Evolutionary conservation across 2,113 vertebrate species (phyloP), one percentile per base, ranked within the genome.

Genomic region (Xenotilapia leptura): DNA sequence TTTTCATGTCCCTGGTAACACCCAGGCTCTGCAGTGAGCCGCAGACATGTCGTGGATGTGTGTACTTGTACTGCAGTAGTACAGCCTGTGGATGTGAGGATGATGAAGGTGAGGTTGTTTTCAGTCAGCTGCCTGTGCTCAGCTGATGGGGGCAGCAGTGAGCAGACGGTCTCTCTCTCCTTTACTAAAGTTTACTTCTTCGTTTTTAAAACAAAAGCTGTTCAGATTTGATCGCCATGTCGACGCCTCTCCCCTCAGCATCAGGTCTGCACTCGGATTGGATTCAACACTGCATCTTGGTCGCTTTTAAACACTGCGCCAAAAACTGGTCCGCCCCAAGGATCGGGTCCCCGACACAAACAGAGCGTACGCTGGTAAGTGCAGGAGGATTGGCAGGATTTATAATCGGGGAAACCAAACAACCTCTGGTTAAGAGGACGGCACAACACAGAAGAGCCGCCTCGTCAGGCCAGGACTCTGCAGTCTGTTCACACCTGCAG

Each of bases 61-160:
- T 77, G 70, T 77, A 77, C 26, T 49, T 77, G 26, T 49, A 49
- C 70, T 77, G 42, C 70, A 77, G 42, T 73, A 73, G 65, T 42
- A 42, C 65, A 70, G 38, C 38, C 38, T 45, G 38, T 49, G 42
- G 42, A 47, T 31, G 26, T 19, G 70, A 49, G 26, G 70, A 73
- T 73, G 68, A 47, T 42, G 42, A 28, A 28, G 42, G 40, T 47
- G 21, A 17, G 42, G 23, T 28, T 12, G 23, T 77, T 77, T 49
- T 77, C 23, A 31, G 9, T 77, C 70, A 77, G 70, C 15, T 31
- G 45, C 23, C 1, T 49, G 23, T 28, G 42, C 70, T 31, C 70
- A 28, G 40, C 70, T 75, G 23, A 11, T 19, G 23, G 42, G 21
- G 70, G 42, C 70, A 75, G 42, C 70, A 31, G 70, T 75, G 42